Percentiles rank a stretch among this genome's conserved stretches.
Conservation (phyloP, 2,888 invertebrate genomes). For the Iphiclides podalirius region DNA sequence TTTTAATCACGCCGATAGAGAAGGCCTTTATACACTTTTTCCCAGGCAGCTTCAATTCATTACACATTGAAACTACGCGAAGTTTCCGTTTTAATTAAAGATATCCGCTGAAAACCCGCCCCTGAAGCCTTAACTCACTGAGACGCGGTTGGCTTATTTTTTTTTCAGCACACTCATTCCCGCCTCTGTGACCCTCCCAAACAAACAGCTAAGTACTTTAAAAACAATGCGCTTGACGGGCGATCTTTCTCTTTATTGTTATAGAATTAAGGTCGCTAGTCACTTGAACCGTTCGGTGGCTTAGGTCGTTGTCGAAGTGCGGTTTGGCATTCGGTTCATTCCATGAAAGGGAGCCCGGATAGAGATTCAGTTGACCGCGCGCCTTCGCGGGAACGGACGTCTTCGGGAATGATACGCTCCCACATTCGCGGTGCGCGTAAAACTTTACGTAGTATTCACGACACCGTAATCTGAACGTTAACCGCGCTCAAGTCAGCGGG, state of each 20-base stretch:
- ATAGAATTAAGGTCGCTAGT: constrained; percentile 25
- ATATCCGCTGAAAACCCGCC: constrained; percentile 73
- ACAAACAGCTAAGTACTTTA: constrained; percentile 75
- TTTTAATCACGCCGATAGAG: constrained; percentile 36
- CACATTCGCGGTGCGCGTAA: constrained; percentile 42
- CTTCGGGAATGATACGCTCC: constrained; percentile 32
- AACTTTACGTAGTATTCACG: constrained; percentile 52
- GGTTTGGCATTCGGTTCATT: constrained; percentile 67
- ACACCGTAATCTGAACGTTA: not conserved
- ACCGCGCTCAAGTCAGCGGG: not conserved
- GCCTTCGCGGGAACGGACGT: constrained; percentile 61
- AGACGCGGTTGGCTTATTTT: constrained; percentile 80
- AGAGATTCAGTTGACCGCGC: constrained; percentile 74
- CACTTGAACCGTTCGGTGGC: constrained; percentile 21
- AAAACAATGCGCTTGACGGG: constrained; percentile 55
- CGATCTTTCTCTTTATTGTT: constrained; percentile 25
- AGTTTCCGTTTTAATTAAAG: constrained; percentile 77
- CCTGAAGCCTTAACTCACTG: constrained; percentile 74
- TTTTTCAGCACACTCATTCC: constrained; percentile 77
- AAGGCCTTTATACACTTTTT: constrained; percentile 38
- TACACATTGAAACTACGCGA: constrained; percentile 53
- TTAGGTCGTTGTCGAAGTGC: constrained; percentile 43
- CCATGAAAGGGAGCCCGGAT: constrained; percentile 64
- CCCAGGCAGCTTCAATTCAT: constrained; percentile 62
- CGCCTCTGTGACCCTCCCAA: constrained; percentile 79